Conservation (phyloP, 2,888 invertebrate genomes). For the Luperina nickerlii region DNA sequence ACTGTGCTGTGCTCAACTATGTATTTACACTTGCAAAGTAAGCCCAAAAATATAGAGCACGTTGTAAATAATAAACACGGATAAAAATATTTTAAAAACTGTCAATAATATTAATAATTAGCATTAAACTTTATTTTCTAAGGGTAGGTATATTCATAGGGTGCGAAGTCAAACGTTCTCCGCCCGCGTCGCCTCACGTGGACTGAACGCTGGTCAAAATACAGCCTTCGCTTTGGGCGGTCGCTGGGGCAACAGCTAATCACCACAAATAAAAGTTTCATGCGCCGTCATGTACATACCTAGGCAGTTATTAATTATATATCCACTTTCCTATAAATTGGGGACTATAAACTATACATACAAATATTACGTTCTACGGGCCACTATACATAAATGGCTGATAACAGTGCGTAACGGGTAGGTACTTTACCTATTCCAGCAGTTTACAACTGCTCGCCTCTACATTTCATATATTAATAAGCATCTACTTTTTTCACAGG, state of each 20-base stretch:
- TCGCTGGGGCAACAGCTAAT: constrained; percentile 86
- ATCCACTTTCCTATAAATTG: constrained; percentile 35
- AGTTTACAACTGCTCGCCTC: neutral
- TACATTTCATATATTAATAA: neutral
- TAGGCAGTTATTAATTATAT: constrained; percentile 52
- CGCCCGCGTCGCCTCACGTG: constrained; percentile 80
- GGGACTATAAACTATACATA: constrained; percentile 8
- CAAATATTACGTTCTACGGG: constrained; percentile 8
- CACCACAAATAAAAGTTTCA: constrained; percentile 88
- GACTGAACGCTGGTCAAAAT: constrained; percentile 84
- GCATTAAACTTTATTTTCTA: constrained; percentile 44
- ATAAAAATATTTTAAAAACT: neutral
- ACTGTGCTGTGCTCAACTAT: neutral
- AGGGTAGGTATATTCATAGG: constrained; percentile 60
- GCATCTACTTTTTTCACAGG: neutral
- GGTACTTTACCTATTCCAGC: neutral
- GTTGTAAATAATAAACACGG: neutral
- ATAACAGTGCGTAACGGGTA: neutral
- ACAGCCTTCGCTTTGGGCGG: constrained; percentile 82
- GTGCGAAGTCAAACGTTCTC: constrained; percentile 69
- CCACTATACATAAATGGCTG: neutral
- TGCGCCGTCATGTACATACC: constrained; percentile 71
- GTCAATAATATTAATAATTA: neutral
- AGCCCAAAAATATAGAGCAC: constrained; percentile 6
- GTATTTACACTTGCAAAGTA: constrained; percentile 37